Evolutionary conservation across 2,888 invertebrate species (phyloP), one percentile per base, ranked within the genome.

Genomic region (Hoplodrina ambigua): DNA sequence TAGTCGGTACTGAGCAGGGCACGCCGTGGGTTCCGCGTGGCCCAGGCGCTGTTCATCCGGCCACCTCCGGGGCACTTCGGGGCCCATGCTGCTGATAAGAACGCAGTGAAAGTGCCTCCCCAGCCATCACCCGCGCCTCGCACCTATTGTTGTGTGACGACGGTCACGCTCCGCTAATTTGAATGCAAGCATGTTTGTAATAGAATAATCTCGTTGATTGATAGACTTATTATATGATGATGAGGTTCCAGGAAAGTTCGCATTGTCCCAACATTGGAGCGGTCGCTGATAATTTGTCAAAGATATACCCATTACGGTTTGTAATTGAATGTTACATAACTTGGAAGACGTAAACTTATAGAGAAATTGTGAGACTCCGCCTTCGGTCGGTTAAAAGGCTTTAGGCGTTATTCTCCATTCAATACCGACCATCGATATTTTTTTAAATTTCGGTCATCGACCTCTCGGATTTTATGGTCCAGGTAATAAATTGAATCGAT

Each of bases 301-400:
- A 91, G 90, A 89, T 89, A 89, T 88, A 88, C 87, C 89, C 84
- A 87, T 89, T 90, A 89, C 87, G 87, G 85, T 80, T 80, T 81
- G 87, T 93, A 93, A 94, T 93, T 93, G 94, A 92, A 93, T 83
- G 88, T 94, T 94, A 92, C 90, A 91, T 91, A 94, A 94, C 85
- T 69, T 81, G 86, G 88, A 84, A 89, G 84, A 85, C 85, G 83
- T 84, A 85, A 88, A 90, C 90, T 91, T 89, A 89, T 88, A 90
- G 93, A 92, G 93, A 94, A 93, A 94, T 93, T 91, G 90, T 91
- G 88, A 88, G 85, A 87, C 88, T 85, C 88, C 91, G 90, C 91
- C 91, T 92, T 90, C 89, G 90, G 89, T 88, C 87, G 89, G 88
- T 90, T 88, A 89, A 90, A 92, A 87, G 87, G 93, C 93, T 93